Percentiles rank a stretch among this genome's conserved stretches.
Evolutionary conservation across 1,140 invertebrate species (phyloP).

Genomic region (Procambarus clarkii): DNA sequence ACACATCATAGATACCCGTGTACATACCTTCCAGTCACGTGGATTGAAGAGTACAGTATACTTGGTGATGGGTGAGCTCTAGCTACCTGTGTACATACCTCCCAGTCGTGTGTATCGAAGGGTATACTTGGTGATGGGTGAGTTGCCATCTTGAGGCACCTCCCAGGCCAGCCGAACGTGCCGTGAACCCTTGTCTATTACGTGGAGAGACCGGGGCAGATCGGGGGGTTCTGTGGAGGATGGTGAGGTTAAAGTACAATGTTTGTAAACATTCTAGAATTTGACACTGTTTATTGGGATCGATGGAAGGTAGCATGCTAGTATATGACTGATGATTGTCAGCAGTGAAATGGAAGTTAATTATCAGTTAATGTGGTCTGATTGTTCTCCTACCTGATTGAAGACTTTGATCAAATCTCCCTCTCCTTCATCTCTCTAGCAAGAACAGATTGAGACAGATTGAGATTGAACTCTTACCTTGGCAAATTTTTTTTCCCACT

Average conservation of each 20-base stretch:
- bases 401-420: too few relatives aligned
- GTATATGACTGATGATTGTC: neutral
- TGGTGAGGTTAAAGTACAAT: slow-evolving; percentile 1
- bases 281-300: neutral
- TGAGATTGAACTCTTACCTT: too few relatives aligned
- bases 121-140: slow-evolving; percentile 58
- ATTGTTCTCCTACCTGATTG: too few relatives aligned
- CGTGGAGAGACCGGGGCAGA: slow-evolving; percentile 52
- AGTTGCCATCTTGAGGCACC: slow-evolving; percentile 56
- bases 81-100: slow-evolving; percentile 16
- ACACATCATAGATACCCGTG: too few relatives aligned
- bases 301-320: neutral
- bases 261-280: neutral
- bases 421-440: too few relatives aligned
- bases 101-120: slow-evolving; percentile 35
- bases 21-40: slow-evolving; percentile 44
- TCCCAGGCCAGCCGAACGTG: slow-evolving; percentile 50
- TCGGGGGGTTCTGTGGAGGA: slow-evolving; percentile 40
- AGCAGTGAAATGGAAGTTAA: neutral
- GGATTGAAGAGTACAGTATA: neutral
- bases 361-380: too few relatives aligned
- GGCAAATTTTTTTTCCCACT: too few relatives aligned
- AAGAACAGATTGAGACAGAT: too few relatives aligned
- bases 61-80: neutral
- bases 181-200: slow-evolving; percentile 42